These are phyloP conservation scores for Intellagama lesueurii DNA, from an alignment of 2,797 vertebrate genomes.

Conservation along the genomic window DNA sequence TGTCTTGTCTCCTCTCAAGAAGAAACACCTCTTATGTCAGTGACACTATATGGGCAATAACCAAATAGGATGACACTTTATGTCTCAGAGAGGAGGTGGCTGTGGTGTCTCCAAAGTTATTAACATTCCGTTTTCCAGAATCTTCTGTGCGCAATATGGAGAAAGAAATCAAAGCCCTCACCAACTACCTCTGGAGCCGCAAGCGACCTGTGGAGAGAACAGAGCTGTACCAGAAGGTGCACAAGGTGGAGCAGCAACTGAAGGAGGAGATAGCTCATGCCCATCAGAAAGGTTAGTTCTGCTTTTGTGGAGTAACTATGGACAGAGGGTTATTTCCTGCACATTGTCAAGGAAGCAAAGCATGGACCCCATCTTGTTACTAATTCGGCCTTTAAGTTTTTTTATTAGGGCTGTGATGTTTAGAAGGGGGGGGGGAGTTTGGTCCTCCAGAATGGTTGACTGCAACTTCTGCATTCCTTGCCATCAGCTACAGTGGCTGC, in stretches of 20 bases:
- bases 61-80: too few relatives aligned
- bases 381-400: too few relatives aligned
- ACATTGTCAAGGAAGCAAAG: too few relatives aligned
- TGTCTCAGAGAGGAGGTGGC: neutral
- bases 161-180: constrained; percentile 73
- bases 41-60: too few relatives aligned
- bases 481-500: too few relatives aligned
- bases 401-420: too few relatives aligned
- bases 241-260: constrained; percentile 76
- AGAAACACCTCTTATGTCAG: too few relatives aligned
- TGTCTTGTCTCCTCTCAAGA: too few relatives aligned
- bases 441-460: too few relatives aligned
- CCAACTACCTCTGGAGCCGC: constrained; percentile 88
- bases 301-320: neutral
- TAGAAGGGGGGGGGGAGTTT: too few relatives aligned
- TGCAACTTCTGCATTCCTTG: too few relatives aligned
- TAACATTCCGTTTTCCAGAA: constrained; percentile 66
- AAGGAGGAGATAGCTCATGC: constrained; percentile 1
- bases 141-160: constrained; percentile 70
- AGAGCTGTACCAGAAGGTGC: constrained; percentile 78
- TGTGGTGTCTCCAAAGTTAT: neutral
- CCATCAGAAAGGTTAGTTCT: neutral
- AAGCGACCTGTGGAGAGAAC: constrained; percentile 80
- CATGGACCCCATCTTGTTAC: too few relatives aligned
- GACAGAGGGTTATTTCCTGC: neutral